Percentiles rank a stretch among this genome's conserved stretches.
Conservation (phyloP, 2,113 vertebrate genomes). For the Hirundichthys speculiger region DNA sequence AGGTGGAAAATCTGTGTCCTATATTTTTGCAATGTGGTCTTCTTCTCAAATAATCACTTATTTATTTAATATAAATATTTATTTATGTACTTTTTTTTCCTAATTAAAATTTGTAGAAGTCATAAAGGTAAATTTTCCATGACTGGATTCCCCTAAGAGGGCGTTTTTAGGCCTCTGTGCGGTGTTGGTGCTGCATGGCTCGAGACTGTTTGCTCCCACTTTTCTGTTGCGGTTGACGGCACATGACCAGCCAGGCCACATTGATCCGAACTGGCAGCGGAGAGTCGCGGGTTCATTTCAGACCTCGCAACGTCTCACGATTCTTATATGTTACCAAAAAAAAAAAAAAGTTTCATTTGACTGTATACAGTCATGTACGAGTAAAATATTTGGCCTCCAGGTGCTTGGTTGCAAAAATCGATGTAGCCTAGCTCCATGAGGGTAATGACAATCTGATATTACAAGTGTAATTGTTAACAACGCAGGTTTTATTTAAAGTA, state of each 20-base stretch:
- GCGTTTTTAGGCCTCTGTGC: constrained; percentile 75
- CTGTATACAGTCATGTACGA: neutral
- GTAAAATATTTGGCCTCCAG: constrained; percentile 28
- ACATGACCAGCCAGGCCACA: constrained; percentile 94
- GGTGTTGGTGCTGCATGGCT: constrained; percentile 91
- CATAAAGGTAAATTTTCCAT: no score
- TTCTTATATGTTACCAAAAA: neutral
- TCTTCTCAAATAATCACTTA: no score
- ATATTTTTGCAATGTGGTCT: no score
- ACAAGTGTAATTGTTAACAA: neutral
- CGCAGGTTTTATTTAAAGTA: neutral
- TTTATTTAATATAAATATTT: no score
- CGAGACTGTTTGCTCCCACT: constrained; percentile 99
- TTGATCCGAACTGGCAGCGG: constrained; percentile 87
- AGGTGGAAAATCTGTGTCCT: no score
- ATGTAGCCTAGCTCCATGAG: constrained; percentile 83
- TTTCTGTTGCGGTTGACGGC: constrained; percentile 99
- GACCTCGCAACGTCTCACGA: neutral
- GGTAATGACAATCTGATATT: neutral
- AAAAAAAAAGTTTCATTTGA: constrained; percentile 8
- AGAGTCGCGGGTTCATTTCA: constrained; percentile 10
- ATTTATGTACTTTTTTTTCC: no score
- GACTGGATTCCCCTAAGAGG: neutral
- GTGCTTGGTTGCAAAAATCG: constrained; percentile 88
- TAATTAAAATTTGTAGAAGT: no score